phyloP scores from a whole-genome alignment of 1,140 invertebrate species.

The Branchinecta lindahli region DNA sequence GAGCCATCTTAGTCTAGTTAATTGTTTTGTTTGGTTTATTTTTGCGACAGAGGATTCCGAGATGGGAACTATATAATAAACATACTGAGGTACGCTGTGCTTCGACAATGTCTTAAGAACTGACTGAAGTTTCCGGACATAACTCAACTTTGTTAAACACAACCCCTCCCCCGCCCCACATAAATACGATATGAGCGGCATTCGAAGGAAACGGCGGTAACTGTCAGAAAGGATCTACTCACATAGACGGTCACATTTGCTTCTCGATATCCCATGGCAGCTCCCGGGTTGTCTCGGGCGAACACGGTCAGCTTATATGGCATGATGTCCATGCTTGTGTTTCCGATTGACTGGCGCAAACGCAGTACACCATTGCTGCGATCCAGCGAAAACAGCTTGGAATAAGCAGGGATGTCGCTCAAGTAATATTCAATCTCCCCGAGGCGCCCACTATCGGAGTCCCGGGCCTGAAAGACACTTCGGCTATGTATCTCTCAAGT shows the following conservation, averaged over 20 bases:
- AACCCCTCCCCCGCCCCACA: too few relatives aligned
- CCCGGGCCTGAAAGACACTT: constrained; percentile 44
- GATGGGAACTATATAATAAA: too few relatives aligned
- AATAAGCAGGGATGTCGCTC: constrained; percentile 36
- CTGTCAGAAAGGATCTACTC: constrained; percentile 27
- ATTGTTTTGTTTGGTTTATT: too few relatives aligned
- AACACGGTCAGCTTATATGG: constrained; percentile 57
- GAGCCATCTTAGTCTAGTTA: too few relatives aligned
- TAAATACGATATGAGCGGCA: too few relatives aligned
- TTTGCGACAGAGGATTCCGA: too few relatives aligned
- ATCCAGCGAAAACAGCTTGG: constrained; percentile 57
- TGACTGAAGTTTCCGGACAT: too few relatives aligned
- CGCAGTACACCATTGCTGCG: constrained; percentile 51
- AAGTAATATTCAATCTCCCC: constrained; percentile 54
- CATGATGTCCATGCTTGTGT: constrained; percentile 40
- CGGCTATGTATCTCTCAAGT: background rate
- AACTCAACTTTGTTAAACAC: too few relatives aligned
- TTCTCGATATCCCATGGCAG: constrained; percentile 22
- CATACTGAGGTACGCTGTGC: too few relatives aligned
- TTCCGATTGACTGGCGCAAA: constrained; percentile 51
- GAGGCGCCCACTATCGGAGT: constrained; percentile 61
- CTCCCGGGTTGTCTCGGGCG: constrained; percentile 51
- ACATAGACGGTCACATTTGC: constrained; percentile 46
- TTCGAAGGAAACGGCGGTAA: too few relatives aligned
- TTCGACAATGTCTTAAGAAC: too few relatives aligned